These are phyloP conservation scores for Tuta absoluta DNA, from an alignment of 2,888 invertebrate species.

Conservation along the genomic window DNA sequence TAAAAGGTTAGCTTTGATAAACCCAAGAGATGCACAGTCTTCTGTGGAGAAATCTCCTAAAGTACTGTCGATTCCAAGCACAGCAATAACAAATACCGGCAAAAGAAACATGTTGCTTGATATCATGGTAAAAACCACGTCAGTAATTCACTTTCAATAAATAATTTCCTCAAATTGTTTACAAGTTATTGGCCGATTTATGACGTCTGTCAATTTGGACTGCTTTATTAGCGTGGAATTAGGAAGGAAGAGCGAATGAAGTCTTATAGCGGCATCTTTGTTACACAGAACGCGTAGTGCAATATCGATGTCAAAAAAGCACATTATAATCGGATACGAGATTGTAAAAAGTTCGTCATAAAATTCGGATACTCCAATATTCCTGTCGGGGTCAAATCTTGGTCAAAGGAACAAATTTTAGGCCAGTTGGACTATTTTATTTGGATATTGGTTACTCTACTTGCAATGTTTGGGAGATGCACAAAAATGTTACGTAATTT, in stretches of 20 bases:
- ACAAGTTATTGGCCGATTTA: background rate
- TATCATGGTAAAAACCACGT: conserved; percentile 29
- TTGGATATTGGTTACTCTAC: too few species aligned
- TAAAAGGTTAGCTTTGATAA: conserved; percentile 90
- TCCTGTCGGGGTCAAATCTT: too few species aligned
- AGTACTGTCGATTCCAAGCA: conserved; percentile 38
- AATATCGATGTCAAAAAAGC: background rate
- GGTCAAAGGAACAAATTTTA: too few species aligned
- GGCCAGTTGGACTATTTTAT: too few species aligned
- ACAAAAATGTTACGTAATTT: background rate
- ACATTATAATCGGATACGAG: conserved; percentile 7
- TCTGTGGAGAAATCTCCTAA: conserved; percentile 85
- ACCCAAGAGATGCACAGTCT: conserved; percentile 92
- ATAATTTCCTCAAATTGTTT: background rate
- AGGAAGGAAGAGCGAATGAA: background rate
- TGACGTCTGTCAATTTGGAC: background rate
- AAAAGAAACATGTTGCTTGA: conserved; percentile 26
- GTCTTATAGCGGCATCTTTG: background rate
- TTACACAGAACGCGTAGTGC: background rate
- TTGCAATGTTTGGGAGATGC: too few species aligned
- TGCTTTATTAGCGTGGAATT: background rate
- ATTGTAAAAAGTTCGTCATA: background rate
- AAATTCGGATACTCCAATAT: background rate
- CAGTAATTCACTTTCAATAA: conserved; percentile 6
- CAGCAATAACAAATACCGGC: conserved; percentile 33